Evolutionary conservation across 1,140 invertebrate species (phyloP).

Genomic region (Formica exsecta): DNA sequence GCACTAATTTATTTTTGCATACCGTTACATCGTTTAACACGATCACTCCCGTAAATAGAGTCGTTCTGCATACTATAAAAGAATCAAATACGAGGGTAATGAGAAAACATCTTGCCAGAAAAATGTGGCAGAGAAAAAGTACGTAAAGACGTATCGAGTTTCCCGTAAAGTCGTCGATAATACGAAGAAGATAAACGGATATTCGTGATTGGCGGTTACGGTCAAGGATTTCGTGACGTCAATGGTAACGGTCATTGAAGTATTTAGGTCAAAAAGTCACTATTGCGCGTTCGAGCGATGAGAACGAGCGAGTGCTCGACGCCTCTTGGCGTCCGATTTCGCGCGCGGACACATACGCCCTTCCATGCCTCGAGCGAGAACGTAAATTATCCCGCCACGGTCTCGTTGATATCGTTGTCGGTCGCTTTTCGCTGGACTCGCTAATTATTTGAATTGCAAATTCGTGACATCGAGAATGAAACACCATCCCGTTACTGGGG

Average conservation of each 20-base stretch:
- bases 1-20: background rate
- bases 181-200: conserved; percentile 1
- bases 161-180: conserved; percentile 46
- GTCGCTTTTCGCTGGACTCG: conserved; percentile 57
- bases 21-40: background rate
- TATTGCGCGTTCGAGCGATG: conserved; percentile 70
- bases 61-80: background rate
- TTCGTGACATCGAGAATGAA: conserved; percentile 65
- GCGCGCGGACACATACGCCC: conserved; percentile 7
- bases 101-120: background rate
- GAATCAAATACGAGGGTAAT: too few species aligned
- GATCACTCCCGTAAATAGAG: background rate
- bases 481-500: conserved; percentile 79
- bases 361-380: background rate
- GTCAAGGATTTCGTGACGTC: conserved; percentile 74
- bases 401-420: conserved; percentile 59
- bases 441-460: conserved; percentile 82
- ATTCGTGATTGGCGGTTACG: conserved; percentile 68
- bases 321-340: conserved; percentile 61
- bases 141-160: conserved; percentile 63
- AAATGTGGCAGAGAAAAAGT: conserved; percentile 39
- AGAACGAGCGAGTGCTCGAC: conserved; percentile 47
- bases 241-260: conserved; percentile 74
- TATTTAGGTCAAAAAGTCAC: conserved; percentile 85
- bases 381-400: conserved; percentile 42